Evolutionary conservation across 1,140 invertebrate species (phyloP), one percentile per base, ranked within the genome.

Genomic region (Archivesica marissinica): DNA sequence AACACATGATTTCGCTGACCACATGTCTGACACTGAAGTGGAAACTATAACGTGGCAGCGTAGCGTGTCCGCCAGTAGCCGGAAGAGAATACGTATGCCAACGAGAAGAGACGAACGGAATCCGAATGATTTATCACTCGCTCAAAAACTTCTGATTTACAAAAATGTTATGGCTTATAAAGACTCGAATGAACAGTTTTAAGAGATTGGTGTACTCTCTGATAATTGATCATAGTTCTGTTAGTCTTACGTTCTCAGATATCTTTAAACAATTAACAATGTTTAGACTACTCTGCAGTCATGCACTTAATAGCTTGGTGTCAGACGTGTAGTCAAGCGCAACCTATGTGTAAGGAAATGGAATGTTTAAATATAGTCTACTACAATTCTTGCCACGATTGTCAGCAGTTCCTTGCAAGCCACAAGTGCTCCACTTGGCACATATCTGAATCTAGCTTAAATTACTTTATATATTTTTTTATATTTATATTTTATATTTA

Each of bases 131-230:
- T 33, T 75, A 4, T 75, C 72, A 2, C 25, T 75, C 6, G 72
- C 72, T 56, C 72, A 75, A 47, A 75, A 75, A 75, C 28, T 75
- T 13, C 15, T 75, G 0, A 56, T 75, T 17, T 75, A 75, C 52
- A 52, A 47, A 47, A 52, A 56, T n/a, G 47, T 75, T 13, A 75
- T 75, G 72, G 72, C 72, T 28, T 75, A 30, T 23, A 75, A 75
- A 52, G 72, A 75, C 25, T 30, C 72, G 6, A 25, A 7, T 11
- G 23, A 70, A 47, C 66, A 70, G n/a, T 70, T 4, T 70, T 70
- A 25, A 66, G 17, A 70, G 54, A n/a, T n/a, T n/a, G n/a, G n/a
- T n/a, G n/a, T n/a, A n/a, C n/a, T 54, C n/a, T 54, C 20, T 54
- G 4, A 52, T 4, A 23, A 52, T 52, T 52, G 50, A 15, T 52